phyloP scores from a whole-genome alignment of 1,140 invertebrate genomes.

The Bemisia tabaci region DNA sequence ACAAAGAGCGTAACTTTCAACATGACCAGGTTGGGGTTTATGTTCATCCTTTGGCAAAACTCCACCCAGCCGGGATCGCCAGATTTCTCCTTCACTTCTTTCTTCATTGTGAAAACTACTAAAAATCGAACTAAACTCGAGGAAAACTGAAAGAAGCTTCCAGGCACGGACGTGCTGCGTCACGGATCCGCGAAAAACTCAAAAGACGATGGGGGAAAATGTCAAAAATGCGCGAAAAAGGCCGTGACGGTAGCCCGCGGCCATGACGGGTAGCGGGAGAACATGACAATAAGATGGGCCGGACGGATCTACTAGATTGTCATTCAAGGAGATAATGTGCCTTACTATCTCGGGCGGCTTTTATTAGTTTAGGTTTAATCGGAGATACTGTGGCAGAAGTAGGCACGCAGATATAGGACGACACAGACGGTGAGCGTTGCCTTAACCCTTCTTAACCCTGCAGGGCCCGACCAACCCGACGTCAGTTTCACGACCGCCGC shows the following conservation, averaged over 20 bases:
- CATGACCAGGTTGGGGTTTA: slow-evolving; percentile 58
- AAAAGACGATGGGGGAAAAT: not conserved
- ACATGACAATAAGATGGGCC: not conserved
- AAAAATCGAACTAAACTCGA: too few relatives aligned
- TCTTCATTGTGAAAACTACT: not conserved
- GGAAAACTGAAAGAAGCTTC: too few relatives aligned
- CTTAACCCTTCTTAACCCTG: not conserved
- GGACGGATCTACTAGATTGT: not conserved
- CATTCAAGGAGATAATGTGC: not conserved
- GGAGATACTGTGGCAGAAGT: not conserved
- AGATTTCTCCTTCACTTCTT: not conserved
- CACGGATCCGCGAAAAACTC: too few relatives aligned
- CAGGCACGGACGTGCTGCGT: too few relatives aligned
- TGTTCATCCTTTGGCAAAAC: slow-evolving; percentile 27
- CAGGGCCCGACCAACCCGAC: not conserved
- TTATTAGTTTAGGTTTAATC: not conserved
- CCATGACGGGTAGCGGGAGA: not conserved
- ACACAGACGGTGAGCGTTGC: not conserved
- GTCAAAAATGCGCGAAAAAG: not conserved
- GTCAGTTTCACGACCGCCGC: too few relatives aligned
- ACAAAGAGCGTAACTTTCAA: slow-evolving; percentile 65
- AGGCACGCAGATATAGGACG: not conserved
- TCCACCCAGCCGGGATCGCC: not conserved
- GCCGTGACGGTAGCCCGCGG: not conserved
- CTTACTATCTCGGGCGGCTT: not conserved